These are phyloP conservation scores for Muscicapa adusta DNA, from an alignment of 2,113 vertebrate genomes.

Conservation along the genomic window DNA sequence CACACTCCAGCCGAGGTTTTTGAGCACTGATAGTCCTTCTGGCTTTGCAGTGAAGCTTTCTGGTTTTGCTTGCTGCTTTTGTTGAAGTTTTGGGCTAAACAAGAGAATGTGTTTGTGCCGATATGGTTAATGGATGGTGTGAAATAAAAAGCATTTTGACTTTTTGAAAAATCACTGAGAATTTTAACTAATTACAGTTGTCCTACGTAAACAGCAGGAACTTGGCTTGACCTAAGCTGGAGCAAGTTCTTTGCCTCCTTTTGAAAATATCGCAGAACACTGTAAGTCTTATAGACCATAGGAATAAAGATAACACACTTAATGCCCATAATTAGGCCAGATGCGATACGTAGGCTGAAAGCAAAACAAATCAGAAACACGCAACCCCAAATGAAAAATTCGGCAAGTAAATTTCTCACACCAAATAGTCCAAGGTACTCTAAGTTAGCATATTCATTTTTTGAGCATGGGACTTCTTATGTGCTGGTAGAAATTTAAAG, in stretches of 20 bases:
- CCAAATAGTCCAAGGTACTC: neutral
- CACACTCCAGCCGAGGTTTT: neutral
- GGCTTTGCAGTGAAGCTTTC: neutral
- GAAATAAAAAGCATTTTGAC: neutral
- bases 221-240: neutral
- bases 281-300: neutral
- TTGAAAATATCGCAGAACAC: neutral
- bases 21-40: neutral
- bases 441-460: neutral
- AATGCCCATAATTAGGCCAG: neutral
- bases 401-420: neutral
- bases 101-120: neutral
- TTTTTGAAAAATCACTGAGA: neutral
- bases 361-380: neutral
- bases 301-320: neutral
- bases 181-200: neutral
- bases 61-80: slow-evolving; percentile 2
- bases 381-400: neutral
- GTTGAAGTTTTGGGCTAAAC: neutral
- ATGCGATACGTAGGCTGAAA: neutral
- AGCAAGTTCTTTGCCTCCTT: neutral
- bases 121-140: neutral
- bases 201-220: neutral
- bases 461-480: neutral
- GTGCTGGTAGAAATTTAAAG: neutral